These are phyloP conservation scores for Molorchus minor DNA, from an alignment of 2,888 invertebrate genomes.

Conservation along the genomic window DNA sequence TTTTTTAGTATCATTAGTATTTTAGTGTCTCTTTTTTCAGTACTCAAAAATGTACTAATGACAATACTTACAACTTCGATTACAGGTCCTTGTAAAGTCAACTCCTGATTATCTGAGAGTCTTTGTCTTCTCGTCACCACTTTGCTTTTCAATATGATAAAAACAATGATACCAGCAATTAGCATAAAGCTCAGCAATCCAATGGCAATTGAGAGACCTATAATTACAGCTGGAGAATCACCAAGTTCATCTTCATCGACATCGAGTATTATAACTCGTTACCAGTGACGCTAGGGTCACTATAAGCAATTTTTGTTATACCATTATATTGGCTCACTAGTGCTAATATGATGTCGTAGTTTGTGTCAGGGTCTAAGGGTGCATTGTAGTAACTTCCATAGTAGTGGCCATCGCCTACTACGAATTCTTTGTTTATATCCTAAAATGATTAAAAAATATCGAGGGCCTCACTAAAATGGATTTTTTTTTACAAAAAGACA, in stretches of 20 bases:
- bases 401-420: slow-evolving; percentile 77
- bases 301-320: slow-evolving; percentile 72
- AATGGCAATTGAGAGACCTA: slow-evolving; percentile 70
- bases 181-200: slow-evolving; percentile 74
- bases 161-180: slow-evolving; percentile 70
- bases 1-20: too few relatives aligned
- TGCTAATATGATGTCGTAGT: slow-evolving; percentile 76
- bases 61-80: slow-evolving; percentile 71
- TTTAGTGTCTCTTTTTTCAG: too few relatives aligned
- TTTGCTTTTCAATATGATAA: slow-evolving; percentile 68
- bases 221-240: slow-evolving; percentile 61
- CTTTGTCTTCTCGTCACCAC: slow-evolving; percentile 62
- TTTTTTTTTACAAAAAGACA: too few relatives aligned
- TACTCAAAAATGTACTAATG: too few relatives aligned
- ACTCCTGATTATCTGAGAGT: slow-evolving; percentile 71
- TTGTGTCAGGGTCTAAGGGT: slow-evolving; percentile 70
- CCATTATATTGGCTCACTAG: slow-evolving; percentile 75
- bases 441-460: slow-evolving; percentile 49
- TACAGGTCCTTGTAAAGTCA: slow-evolving; percentile 81
- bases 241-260: slow-evolving; percentile 61
- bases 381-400: slow-evolving; percentile 83
- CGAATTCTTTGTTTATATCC: slow-evolving; percentile 73
- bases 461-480: too few relatives aligned
- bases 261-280: slow-evolving; percentile 65
- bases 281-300: slow-evolving; percentile 55